Percentiles rank a stretch among this genome's conserved stretches.
phyloP scores from a whole-genome alignment of 2,888 invertebrate genomes.

The Ophioninae sp. region DNA sequence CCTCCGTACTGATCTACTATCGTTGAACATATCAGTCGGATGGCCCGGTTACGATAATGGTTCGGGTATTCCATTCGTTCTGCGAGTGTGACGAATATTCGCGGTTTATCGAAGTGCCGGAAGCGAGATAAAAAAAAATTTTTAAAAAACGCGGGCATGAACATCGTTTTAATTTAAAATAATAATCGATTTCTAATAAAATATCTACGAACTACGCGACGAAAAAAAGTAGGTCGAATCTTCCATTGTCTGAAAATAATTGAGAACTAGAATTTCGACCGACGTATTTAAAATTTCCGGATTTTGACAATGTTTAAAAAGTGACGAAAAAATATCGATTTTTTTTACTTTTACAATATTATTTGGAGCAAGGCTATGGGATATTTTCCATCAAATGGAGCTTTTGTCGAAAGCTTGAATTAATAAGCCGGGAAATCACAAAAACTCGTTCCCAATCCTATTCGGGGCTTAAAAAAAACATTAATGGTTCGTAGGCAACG shows the following conservation, averaged over 20 bases:
- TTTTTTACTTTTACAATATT: neutral
- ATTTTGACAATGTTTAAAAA: neutral
- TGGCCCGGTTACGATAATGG: slow-evolving; percentile 46
- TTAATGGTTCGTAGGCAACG: no score
- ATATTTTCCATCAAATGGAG: neutral
- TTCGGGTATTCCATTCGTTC: slow-evolving; percentile 38
- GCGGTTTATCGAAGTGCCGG: slow-evolving; percentile 23
- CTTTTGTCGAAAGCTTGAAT: no score
- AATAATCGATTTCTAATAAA: neutral
- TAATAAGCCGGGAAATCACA: no score
- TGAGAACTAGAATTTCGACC: neutral
- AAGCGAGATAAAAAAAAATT: slow-evolving; percentile 13
- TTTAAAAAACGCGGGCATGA: neutral
- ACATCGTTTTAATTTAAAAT: neutral
- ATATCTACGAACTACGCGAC: neutral
- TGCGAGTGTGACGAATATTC: slow-evolving; percentile 10
- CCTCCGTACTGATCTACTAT: slow-evolving; percentile 44
- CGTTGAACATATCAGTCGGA: slow-evolving; percentile 28
- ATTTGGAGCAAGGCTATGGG: neutral
- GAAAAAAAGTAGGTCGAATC: neutral
- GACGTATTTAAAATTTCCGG: neutral
- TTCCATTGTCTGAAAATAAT: neutral
- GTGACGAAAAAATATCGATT: neutral
- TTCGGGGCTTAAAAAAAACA: no score
- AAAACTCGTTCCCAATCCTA: no score